Conservation (phyloP, 2,888 invertebrate species). For the Scaptomyza tumidula region DNA sequence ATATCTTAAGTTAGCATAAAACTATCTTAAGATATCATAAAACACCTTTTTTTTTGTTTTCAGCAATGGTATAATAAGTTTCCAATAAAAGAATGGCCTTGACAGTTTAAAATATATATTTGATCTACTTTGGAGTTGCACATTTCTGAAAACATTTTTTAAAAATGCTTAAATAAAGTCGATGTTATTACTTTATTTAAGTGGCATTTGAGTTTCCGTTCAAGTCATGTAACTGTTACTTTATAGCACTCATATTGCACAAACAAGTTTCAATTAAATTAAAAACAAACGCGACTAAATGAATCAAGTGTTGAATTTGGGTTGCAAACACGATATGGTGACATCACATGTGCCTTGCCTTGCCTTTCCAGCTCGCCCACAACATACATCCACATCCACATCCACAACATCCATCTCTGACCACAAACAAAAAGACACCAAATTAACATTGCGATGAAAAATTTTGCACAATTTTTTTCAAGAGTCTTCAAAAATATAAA, state of each 20-base stretch:
- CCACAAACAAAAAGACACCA: constrained; percentile 14
- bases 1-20: too few species aligned
- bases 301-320: constrained; percentile 58
- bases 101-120: too few species aligned
- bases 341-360: constrained; percentile 62
- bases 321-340: constrained; percentile 62
- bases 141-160: too few species aligned
- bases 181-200: too few species aligned
- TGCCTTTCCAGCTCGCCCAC: constrained; percentile 57
- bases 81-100: too few species aligned
- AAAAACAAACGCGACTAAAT: constrained; percentile 36
- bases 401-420: constrained; percentile 23
- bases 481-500: background rate
- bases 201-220: too few species aligned
- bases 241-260: constrained; percentile 45
- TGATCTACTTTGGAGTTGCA: too few species aligned
- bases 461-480: constrained; percentile 26
- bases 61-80: too few species aligned
- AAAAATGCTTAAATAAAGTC: too few species aligned
- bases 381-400: constrained; percentile 41
- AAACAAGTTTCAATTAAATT: constrained; percentile 64
- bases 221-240: constrained; percentile 5
- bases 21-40: too few species aligned
- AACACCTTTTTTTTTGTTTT: too few species aligned
- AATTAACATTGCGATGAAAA: constrained; percentile 20